Evolutionary conservation across 2,113 vertebrate genomes (phyloP).

Genomic region (Datnioides undecimradiatus): DNA sequence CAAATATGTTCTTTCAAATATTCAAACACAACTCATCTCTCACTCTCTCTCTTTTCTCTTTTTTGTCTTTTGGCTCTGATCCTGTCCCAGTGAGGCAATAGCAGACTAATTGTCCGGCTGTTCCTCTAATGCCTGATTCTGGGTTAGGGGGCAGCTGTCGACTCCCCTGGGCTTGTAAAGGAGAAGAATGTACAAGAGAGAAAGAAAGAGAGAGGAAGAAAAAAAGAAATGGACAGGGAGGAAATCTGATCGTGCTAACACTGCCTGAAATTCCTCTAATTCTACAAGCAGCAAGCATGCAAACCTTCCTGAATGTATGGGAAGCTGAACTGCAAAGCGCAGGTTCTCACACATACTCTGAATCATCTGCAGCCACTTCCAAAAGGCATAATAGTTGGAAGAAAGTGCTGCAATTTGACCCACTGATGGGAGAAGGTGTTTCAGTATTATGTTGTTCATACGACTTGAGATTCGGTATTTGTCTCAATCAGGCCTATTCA

Average conservation of each 20-base stretch:
- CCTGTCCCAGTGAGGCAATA: constrained; percentile 49
- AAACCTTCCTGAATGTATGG: neutral
- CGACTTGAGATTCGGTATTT: constrained; percentile 18
- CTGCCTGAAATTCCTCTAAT: constrained; percentile 31
- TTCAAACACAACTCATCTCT: constrained; percentile 23
- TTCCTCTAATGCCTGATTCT: constrained; percentile 72
- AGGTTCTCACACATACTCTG: neutral
- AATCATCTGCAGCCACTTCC: constrained; percentile 11
- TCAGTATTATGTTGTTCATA: constrained; percentile 16
- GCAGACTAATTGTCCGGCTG: constrained; percentile 66
- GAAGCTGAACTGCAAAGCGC: neutral
- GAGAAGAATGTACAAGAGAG: constrained; percentile 23
- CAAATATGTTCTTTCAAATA: constrained; percentile 27
- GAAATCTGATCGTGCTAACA: constrained; percentile 21
- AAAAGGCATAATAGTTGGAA: neutral
- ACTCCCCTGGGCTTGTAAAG: constrained; percentile 45
- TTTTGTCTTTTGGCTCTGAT: constrained; percentile 44
- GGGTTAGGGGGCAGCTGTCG: constrained; percentile 69
- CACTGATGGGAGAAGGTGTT: constrained; percentile 12
- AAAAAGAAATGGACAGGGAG: constrained; percentile 5
- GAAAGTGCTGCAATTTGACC: constrained; percentile 14
- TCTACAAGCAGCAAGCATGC: constrained; percentile 11
- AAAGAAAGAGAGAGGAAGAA: neutral
- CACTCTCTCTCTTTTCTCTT: constrained; percentile 19
- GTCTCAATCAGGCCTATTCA: constrained; percentile 59